Evolutionary conservation across 2,888 invertebrate genomes (phyloP), one percentile per base, ranked within the genome.

Genomic region (Melanargia galathea): DNA sequence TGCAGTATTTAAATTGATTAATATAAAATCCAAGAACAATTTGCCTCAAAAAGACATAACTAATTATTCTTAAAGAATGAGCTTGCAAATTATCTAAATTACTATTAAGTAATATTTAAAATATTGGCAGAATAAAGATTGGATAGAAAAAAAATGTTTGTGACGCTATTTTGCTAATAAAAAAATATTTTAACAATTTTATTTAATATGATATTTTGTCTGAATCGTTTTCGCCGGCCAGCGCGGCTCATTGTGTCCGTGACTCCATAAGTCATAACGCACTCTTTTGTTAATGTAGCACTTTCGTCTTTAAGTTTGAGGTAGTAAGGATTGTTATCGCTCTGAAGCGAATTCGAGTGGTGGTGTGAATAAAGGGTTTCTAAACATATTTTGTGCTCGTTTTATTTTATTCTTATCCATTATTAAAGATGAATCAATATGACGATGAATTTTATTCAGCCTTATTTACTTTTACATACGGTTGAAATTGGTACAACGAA

Each of bases 321-420:
- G 73, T 67, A 71, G 73, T 75, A 75, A 77, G 73, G 77, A 72
- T 83, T 86, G 84, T 87, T 86, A 85, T 86, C 82, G 85, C 80
- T 74, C 66, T 51, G 60, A 83, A 83, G 79, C 81, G 80, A 75
- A 71, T 76, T 73, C 62, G 57, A 73, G 71, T 68, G 67, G 73
- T 75, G 72, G 73, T 70, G 69, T 65, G 66, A 87, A 84, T 86
- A 86, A 87, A 87, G 70, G 75, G 73, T 81, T 85, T 83, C 72
- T 74, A 75, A 79, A 75, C 75, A 70, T 49, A 51, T 24, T 24
- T 71, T 77, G 65, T 68, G 71, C 77, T 71, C 3, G 43, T 61
- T 54, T 62, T 62, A 49, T 38, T 48, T 33, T 43, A 16, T n/a
- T n/a, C 20, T 57, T 4, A 6, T 11, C 49, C 6, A 6, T 3